Conservation (phyloP, 2,888 invertebrate genomes). For the Brassicogethes aeneus region DNA sequence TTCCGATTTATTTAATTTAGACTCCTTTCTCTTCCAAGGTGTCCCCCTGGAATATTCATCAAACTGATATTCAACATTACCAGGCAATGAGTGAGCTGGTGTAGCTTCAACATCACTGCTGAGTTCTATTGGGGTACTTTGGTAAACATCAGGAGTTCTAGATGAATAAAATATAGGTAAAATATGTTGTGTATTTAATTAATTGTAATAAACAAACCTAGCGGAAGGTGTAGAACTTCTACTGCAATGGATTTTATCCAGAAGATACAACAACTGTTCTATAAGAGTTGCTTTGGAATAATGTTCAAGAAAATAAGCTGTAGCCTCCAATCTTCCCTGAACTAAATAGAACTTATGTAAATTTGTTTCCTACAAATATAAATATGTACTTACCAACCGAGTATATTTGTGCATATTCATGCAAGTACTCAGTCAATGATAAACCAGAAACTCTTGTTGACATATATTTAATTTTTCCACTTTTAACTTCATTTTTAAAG, state of each 20-base stretch:
- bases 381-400: constrained; percentile 31
- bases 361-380: background rate
- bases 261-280: constrained; percentile 31
- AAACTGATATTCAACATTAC: constrained; percentile 13
- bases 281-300: constrained; percentile 21
- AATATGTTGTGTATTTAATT: background rate
- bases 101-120: constrained; percentile 26
- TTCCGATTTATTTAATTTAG: too few relatives aligned
- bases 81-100: constrained; percentile 23
- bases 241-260: constrained; percentile 19
- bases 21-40: background rate
- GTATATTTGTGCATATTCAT: constrained; percentile 34
- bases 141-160: background rate
- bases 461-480: constrained; percentile 28
- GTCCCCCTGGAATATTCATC: background rate
- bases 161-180: background rate
- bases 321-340: constrained; percentile 33
- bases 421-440: constrained; percentile 33
- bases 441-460: constrained; percentile 32
- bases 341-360: constrained; percentile 23
- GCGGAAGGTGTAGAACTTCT: constrained; percentile 19
- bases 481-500: constrained; percentile 23
- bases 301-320: constrained; percentile 27
- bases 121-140: constrained; percentile 5
- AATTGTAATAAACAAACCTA: constrained; percentile 15